Evolutionary conservation across 2,888 invertebrate species (phyloP), one percentile per base, ranked within the genome.

Genomic region (Eupithecia subfuscata): DNA sequence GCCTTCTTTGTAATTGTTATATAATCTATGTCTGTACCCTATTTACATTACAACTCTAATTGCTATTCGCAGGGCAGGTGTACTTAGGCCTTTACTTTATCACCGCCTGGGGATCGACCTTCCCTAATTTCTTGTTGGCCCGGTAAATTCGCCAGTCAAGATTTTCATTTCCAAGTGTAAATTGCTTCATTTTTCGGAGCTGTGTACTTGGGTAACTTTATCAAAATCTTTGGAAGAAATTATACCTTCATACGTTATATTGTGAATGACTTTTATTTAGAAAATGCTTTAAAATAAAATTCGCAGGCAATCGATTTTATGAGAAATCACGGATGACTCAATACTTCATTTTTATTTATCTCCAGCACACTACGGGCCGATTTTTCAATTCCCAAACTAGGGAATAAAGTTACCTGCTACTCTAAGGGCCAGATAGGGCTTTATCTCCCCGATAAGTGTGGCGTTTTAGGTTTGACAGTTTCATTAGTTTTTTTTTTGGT

Each of bases 31-130:
- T 90, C 91, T 85, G 84, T 82, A 85, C 85, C 86, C 87, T 91
- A 92, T 92, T 92, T 91, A 92, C 92, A 90, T 90, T 90, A 90
- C 88, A 86, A 86, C 85, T 90, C 88, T 88, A 88, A 91, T 90
- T 89, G 87, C 87, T 87, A 84, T 85, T 85, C 84, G 85, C 84
- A 84, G 85, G 40, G 82, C 86, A 88, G 86, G 86, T 87, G 85
- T 85, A 85, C 70, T 70, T 70, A 71, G 84, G 82, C 85, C 82
- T 84, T 85, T 84, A 84, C 82, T 88, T 88, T 85, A 89, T 86
- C 84, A 81, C 83, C 83, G 82, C 84, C 84, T 84, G 84, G 84
- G 83, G 85, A 84, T 83, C 79, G 84, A 85, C 85, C 84, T 85
- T 88, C 85, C 82, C 80, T 86, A 85, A 88, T 87, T 86, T 82